These are phyloP conservation scores for Spinibarbus caldwelli DNA, from an alignment of 2,797 vertebrate species.

Conservation along the genomic window DNA sequence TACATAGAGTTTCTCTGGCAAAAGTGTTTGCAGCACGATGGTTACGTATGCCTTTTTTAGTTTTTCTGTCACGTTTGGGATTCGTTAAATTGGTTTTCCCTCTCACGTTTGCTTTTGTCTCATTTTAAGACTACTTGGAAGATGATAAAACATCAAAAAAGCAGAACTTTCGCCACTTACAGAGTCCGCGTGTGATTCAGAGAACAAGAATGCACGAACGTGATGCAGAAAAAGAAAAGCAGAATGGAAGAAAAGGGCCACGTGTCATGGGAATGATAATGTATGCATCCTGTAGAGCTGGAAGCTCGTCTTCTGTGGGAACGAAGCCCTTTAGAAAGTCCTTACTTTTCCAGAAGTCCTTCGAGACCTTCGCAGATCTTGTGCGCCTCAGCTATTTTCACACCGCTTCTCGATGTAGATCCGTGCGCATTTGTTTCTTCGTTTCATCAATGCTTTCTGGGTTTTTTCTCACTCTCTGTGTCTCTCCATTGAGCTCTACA, in stretches of 20 bases:
- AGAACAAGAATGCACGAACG: slow-evolving; percentile 14
- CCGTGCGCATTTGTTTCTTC: not conserved
- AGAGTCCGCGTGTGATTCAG: slow-evolving; percentile 21
- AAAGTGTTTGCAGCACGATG: not conserved
- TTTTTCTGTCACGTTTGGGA: not conserved
- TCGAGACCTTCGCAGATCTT: not conserved
- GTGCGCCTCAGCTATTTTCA: not conserved
- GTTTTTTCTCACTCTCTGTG: not conserved
- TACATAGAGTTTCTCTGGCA: not conserved
- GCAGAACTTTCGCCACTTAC: not conserved
- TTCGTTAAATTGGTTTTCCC: not conserved
- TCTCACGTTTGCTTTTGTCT: not conserved
- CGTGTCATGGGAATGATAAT: slow-evolving; percentile 39
- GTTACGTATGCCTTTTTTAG: not conserved
- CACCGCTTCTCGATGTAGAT: not conserved
- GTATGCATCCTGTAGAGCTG: slow-evolving; percentile 37
- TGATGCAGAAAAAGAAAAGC: slow-evolving; percentile 28
- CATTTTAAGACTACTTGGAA: not conserved
- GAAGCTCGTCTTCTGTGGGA: slow-evolving; percentile 30
- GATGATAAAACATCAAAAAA: slow-evolving; percentile 1
- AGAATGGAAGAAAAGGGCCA: slow-evolving; percentile 39
- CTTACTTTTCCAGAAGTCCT: slow-evolving; percentile 34
- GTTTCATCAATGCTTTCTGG: not conserved
- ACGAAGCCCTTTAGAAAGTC: slow-evolving; percentile 2
- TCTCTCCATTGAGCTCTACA: not conserved